These are phyloP conservation scores for Eucidaris tribuloides DNA, from an alignment of 35 echinoderm and acorn worm species.

Conservation along the genomic window DNA sequence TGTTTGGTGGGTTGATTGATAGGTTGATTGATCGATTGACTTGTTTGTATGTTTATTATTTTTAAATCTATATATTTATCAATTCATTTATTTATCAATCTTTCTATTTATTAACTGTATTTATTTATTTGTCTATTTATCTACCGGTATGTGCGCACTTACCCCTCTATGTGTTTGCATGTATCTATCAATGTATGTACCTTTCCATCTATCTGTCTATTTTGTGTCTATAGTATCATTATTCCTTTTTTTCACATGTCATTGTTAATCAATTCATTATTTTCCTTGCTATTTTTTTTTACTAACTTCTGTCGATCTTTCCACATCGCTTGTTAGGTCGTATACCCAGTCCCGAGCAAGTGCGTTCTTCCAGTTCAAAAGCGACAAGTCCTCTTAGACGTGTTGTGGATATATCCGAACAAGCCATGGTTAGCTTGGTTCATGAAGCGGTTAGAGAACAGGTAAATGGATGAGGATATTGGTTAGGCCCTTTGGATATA, in stretches of 20 bases:
- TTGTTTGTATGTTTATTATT: no score
- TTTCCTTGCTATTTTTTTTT: background rate
- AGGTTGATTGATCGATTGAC: no score
- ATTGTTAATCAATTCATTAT: background rate
- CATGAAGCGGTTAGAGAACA: constrained; percentile 4
- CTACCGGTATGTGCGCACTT: no score
- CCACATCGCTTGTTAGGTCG: background rate
- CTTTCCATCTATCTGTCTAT: background rate
- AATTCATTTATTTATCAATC: no score
- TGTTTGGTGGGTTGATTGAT: no score
- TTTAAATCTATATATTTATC: no score
- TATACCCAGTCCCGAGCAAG: background rate
- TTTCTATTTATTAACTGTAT: no score
- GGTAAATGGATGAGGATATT: no score
- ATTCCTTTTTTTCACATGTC: background rate
- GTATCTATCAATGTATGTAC: background rate
- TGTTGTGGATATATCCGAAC: constrained; percentile 4
- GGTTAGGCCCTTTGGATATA: no score
- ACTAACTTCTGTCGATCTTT: background rate
- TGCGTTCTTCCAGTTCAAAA: background rate
- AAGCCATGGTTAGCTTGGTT: constrained; percentile 7
- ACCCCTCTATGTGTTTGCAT: background rate
- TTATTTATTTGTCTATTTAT: no score
- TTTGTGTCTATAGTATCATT: background rate
- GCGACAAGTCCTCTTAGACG: constrained; percentile 1